phyloP scores from a whole-genome alignment of 2,113 vertebrate species.

The Columba livia region DNA sequence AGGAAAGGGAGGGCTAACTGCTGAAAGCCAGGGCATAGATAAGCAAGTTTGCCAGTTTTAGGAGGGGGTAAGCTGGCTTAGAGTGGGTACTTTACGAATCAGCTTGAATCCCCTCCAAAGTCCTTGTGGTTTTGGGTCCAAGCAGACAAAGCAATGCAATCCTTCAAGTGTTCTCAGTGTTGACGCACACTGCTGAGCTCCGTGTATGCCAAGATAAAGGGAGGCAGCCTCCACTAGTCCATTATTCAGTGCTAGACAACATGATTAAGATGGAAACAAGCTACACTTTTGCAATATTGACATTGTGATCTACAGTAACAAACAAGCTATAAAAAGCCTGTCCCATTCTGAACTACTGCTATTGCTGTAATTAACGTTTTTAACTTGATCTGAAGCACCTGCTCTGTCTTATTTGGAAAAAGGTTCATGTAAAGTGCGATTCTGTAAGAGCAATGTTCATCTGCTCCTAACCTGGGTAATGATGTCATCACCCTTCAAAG shows the following conservation, averaged over 20 bases:
- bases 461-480: not conserved
- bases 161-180: conserved; percentile 20
- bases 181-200: conserved; percentile 20
- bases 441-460: not conserved
- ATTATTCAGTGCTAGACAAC: conserved; percentile 60
- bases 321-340: not conserved
- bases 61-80: not conserved
- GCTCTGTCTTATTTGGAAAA: not conserved
- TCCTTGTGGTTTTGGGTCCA: not conserved
- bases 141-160: conserved; percentile 43
- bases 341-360: not conserved
- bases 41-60: conserved; percentile 17
- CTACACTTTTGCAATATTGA: conserved; percentile 37
- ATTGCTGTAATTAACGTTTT: not conserved
- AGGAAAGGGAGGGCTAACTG: conserved; percentile 54
- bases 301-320: not conserved
- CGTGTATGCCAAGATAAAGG: conserved; percentile 13
- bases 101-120: conserved; percentile 29
- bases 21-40: conserved; percentile 6
- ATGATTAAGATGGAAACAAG: conserved; percentile 34
- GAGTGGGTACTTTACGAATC: not conserved
- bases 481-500: not conserved
- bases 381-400: not conserved
- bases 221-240: conserved; percentile 8
- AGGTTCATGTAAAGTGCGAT: not conserved